Percentiles rank a stretch among this genome's conserved stretches.
Conservation (phyloP, 2,113 vertebrate genomes). For the Myotis lucifugus region DNA sequence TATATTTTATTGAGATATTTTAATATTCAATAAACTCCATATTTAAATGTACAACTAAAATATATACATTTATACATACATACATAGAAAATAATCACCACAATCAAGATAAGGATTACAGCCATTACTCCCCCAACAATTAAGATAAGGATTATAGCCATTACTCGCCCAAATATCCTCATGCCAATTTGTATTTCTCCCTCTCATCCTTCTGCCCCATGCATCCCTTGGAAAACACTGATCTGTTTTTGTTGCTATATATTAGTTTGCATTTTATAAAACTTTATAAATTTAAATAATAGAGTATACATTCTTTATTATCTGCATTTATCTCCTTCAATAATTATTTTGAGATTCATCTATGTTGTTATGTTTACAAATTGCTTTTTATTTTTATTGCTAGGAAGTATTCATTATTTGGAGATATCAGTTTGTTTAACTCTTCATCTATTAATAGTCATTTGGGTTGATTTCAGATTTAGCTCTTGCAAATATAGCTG, state of each 20-base stretch:
- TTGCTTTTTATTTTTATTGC: not conserved
- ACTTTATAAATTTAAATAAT: not conserved
- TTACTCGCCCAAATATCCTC: not conserved
- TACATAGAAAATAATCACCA: not conserved
- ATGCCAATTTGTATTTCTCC: not conserved
- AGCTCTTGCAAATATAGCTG: not conserved
- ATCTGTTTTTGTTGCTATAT: not conserved
- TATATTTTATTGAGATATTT: not conserved
- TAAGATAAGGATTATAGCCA: not conserved
- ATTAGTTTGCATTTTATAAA: not conserved
- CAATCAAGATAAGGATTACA: not conserved
- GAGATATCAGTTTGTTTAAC: not conserved
- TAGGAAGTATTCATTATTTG: not conserved
- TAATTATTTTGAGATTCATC: constrained; percentile 3
- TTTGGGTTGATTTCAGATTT: not conserved
- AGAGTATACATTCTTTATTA: not conserved
- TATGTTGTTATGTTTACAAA: not conserved
- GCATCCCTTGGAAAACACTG: not conserved
- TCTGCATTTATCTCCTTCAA: not conserved
- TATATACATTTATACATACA: not conserved
- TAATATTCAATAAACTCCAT: not conserved
- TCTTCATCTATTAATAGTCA: not conserved
- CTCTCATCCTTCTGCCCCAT: not conserved
- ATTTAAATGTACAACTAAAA: not conserved
- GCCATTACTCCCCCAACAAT: not conserved